Conservation (phyloP, 2,888 invertebrate species). For the Acrobasis consociella region DNA sequence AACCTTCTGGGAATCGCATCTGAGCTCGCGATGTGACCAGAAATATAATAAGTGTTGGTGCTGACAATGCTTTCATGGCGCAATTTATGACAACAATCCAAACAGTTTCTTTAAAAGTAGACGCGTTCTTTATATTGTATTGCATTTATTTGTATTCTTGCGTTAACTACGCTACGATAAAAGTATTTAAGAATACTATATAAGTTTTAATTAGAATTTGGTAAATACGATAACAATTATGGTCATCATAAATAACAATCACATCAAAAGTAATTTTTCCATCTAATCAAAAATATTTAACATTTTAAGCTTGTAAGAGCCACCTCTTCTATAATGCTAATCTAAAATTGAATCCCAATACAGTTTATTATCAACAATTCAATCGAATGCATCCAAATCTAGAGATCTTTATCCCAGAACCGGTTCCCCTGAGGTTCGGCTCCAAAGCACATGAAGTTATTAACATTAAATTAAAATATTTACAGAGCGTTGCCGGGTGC, state of each 20-base stretch:
- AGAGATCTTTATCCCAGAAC: constrained; percentile 49
- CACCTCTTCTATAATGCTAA: constrained; percentile 34
- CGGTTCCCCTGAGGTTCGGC: constrained; percentile 48
- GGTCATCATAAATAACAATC: not conserved
- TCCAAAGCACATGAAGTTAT: constrained; percentile 63
- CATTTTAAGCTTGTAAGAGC: not conserved
- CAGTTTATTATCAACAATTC: constrained; percentile 53
- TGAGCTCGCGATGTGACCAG: constrained; percentile 45
- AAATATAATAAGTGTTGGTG: constrained; percentile 25
- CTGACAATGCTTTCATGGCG: constrained; percentile 8
- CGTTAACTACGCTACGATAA: too few relatives aligned
- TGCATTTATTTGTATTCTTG: too few relatives aligned
- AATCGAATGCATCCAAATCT: constrained; percentile 50
- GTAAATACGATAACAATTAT: not conserved
- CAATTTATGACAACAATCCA: constrained; percentile 15
- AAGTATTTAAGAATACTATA: too few relatives aligned
- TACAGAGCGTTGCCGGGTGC: constrained; percentile 58
- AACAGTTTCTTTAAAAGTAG: not conserved
- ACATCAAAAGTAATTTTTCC: not conserved
- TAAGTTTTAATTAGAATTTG: too few relatives aligned
- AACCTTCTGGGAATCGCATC: constrained; percentile 65
- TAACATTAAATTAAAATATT: constrained; percentile 74
- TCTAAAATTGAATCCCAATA: constrained; percentile 53
- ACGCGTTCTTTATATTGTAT: too few relatives aligned
- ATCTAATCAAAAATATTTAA: not conserved